A percentile compares a stretch with the other conserved stretches of the same genome.
Evolutionary conservation across 2,888 invertebrate species (phyloP).

Genomic region (Oeneis ivallda): DNA sequence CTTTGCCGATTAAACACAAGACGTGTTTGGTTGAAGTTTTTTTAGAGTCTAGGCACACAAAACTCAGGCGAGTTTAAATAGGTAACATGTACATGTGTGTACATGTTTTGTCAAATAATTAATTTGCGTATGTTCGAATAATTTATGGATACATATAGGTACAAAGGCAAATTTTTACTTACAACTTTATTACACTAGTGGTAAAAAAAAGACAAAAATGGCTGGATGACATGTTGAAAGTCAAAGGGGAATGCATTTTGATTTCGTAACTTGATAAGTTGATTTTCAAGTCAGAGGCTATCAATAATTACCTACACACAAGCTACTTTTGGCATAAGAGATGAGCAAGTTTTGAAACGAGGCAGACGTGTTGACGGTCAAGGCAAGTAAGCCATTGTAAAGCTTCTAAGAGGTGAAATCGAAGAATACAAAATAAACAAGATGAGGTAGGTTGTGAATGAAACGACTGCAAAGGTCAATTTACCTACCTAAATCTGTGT

Average conservation of each 20-base stretch:
- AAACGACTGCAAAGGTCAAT: conserved; percentile 10
- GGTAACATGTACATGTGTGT: too few species aligned
- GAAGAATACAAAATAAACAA: conserved; percentile 15
- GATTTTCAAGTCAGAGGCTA: conserved; percentile 1
- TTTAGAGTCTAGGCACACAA: too few species aligned
- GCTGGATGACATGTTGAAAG: background rate
- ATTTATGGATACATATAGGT: too few species aligned
- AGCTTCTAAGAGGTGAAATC: conserved; percentile 10
- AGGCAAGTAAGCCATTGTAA: conserved; percentile 19
- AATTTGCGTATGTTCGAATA: too few species aligned
- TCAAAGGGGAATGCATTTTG: background rate
- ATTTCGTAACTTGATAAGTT: conserved; percentile 1
- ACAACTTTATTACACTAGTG: too few species aligned
- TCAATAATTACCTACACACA: background rate
- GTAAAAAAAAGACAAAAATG: too few species aligned
- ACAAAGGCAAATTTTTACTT: too few species aligned
- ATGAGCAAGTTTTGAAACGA: conserved; percentile 9
- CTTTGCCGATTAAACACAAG: too few species aligned
- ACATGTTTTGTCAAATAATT: too few species aligned
- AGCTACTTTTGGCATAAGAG: conserved; percentile 7
- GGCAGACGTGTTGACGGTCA: conserved; percentile 9
- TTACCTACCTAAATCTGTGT: too few species aligned
- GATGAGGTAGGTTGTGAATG: conserved; percentile 10
- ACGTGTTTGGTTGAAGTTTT: too few species aligned
- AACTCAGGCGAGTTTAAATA: too few species aligned